phyloP scores from a whole-genome alignment of 2,888 invertebrate genomes.

The Deilephila porcellus region DNA sequence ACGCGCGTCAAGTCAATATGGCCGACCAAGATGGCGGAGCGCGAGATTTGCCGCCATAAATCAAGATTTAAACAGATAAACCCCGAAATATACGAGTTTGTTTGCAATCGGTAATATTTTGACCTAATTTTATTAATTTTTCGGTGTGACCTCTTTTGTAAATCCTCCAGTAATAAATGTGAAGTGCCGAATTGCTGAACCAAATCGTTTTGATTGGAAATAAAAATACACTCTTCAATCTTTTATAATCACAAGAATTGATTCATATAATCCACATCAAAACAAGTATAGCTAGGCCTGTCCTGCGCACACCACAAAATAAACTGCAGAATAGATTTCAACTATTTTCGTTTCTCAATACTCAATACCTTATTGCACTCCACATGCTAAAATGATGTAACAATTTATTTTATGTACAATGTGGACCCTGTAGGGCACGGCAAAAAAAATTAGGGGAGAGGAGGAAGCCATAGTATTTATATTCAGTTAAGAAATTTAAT shows the following conservation, averaged over 20 bases:
- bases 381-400: no score
- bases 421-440: no score
- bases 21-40: conserved; percentile 33
- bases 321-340: no score
- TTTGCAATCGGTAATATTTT: conserved; percentile 2
- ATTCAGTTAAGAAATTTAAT: no score
- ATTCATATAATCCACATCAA: neutral
- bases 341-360: no score
- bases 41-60: conserved; percentile 26
- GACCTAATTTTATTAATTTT: conserved; percentile 6
- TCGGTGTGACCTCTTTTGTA: neutral
- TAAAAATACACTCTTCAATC: neutral
- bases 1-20: conserved; percentile 35
- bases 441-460: no score
- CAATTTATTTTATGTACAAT: no score
- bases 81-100: conserved; percentile 11
- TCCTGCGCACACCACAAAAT: no score
- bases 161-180: conserved; percentile 8
- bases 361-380: no score
- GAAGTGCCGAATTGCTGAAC: neutral
- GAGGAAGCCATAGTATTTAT: no score
- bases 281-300: neutral
- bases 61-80: conserved; percentile 21
- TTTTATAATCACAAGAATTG: neutral
- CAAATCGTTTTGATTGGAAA: neutral